Percentiles rank a stretch among this genome's conserved stretches.
phyloP scores from a whole-genome alignment of 2,888 invertebrate species.

The Sminthurinus aureus region DNA sequence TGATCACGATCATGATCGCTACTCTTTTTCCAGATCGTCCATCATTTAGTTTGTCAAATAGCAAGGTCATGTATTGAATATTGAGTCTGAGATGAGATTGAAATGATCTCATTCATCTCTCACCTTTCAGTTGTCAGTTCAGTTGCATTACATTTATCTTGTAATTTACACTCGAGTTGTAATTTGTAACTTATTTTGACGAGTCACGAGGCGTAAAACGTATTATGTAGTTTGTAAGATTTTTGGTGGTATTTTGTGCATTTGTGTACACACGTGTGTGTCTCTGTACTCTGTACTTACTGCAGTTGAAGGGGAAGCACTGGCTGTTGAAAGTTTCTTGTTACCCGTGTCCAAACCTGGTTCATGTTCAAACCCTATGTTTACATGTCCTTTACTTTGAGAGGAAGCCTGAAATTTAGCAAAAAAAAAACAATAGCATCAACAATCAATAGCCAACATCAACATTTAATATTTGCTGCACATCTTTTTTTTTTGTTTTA shows the following conservation, averaged over 20 bases:
- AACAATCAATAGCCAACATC: neutral
- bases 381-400: neutral
- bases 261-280: no score
- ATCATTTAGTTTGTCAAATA: no score
- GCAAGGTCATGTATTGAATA: no score
- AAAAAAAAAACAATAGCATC: neutral
- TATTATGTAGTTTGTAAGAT: no score
- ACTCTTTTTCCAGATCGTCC: no score
- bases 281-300: constrained; percentile 62
- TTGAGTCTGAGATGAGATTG: no score
- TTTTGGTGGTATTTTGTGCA: neutral
- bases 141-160: no score
- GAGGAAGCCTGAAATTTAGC: neutral
- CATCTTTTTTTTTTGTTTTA: neutral
- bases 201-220: no score
- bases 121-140: no score
- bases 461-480: neutral
- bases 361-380: constrained; percentile 31
- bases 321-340: constrained; percentile 60
- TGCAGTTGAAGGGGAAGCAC: neutral
- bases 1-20: neutral
- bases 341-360: constrained; percentile 65
- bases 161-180: no score
- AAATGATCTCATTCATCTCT: no score
- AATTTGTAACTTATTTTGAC: no score